Evolutionary conservation across 2,888 invertebrate genomes (phyloP).

Genomic region (Lasioglossum morio): DNA sequence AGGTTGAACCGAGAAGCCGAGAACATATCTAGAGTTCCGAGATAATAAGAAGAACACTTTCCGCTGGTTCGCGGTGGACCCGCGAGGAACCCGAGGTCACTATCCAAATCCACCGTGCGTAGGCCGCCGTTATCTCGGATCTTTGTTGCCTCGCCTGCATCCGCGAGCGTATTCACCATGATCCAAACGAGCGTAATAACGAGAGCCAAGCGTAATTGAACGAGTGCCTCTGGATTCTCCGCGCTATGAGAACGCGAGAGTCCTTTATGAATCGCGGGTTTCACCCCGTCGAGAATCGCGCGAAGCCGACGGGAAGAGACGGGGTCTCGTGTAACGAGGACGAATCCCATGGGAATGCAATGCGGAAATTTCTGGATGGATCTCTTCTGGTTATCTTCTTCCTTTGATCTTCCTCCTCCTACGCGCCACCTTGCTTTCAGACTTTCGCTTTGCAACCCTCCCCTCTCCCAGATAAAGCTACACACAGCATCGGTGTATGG

Average conservation of each 20-base stretch:
- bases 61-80: slow-evolving; percentile 19
- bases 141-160: not conserved
- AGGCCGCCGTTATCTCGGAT: slow-evolving; percentile 18
- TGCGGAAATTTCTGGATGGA: slow-evolving; percentile 80
- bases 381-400: slow-evolving; percentile 33
- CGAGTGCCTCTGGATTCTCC: slow-evolving; percentile 1
- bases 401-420: slow-evolving; percentile 12
- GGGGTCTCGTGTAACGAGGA: slow-evolving; percentile 59
- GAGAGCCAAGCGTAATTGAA: slow-evolving; percentile 25
- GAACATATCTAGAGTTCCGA: slow-evolving; percentile 67
- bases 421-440: not conserved
- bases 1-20: slow-evolving; percentile 56
- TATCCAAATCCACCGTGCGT: slow-evolving; percentile 42
- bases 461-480: not conserved
- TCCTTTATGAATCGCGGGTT: slow-evolving; percentile 26
- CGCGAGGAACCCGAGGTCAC: slow-evolving; percentile 19
- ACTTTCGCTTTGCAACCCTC: not conserved
- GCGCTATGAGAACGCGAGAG: slow-evolving; percentile 22
- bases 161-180: not conserved
- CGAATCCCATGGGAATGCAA: slow-evolving; percentile 80
- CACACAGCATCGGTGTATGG: not conserved
- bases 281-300: slow-evolving; percentile 39
- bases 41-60: slow-evolving; percentile 55
- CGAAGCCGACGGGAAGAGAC: slow-evolving; percentile 35
- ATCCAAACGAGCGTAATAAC: slow-evolving; percentile 26